These are phyloP conservation scores for Malachius bipustulatus DNA, from an alignment of 2,888 invertebrate species.

Conservation along the genomic window DNA sequence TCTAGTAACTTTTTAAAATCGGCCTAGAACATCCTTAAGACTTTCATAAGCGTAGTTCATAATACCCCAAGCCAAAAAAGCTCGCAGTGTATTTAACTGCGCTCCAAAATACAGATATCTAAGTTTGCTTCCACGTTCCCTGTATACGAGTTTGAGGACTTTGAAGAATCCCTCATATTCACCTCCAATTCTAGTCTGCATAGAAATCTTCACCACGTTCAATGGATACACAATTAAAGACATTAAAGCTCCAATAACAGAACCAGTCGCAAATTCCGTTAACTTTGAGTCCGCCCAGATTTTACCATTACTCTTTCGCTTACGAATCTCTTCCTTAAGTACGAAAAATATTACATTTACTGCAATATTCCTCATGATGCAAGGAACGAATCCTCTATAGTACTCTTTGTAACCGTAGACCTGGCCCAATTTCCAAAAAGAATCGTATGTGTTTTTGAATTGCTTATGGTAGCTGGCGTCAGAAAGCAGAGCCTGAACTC, in stretches of 20 bases:
- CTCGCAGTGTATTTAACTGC: neutral
- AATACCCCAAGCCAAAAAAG: neutral
- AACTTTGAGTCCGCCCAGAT: neutral
- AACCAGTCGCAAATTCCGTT: neutral
- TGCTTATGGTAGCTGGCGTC: conserved; percentile 63
- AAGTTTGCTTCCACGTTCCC: neutral
- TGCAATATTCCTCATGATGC: conserved; percentile 50
- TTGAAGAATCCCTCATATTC: neutral
- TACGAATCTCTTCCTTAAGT: conserved; percentile 49
- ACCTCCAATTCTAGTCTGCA: neutral
- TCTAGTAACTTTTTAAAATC: no score
- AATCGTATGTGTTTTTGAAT: conserved; percentile 78
- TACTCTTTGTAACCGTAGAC: conserved; percentile 74
- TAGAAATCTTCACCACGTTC: neutral
- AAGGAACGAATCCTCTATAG: conserved; percentile 75
- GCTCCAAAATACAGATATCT: conserved; percentile 42
- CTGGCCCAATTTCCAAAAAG: no score
- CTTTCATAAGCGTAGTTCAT: neutral
- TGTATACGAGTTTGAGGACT: neutral
- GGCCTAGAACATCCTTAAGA: no score
- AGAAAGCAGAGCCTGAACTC: conserved; percentile 82
- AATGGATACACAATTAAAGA: neutral
- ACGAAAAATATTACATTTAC: neutral
- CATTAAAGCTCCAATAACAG: neutral
- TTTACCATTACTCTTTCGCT: neutral